Percentiles rank a stretch among this genome's conserved stretches.
Conservation (phyloP, 2,888 invertebrate species). For the Drosophila yooni region DNA sequence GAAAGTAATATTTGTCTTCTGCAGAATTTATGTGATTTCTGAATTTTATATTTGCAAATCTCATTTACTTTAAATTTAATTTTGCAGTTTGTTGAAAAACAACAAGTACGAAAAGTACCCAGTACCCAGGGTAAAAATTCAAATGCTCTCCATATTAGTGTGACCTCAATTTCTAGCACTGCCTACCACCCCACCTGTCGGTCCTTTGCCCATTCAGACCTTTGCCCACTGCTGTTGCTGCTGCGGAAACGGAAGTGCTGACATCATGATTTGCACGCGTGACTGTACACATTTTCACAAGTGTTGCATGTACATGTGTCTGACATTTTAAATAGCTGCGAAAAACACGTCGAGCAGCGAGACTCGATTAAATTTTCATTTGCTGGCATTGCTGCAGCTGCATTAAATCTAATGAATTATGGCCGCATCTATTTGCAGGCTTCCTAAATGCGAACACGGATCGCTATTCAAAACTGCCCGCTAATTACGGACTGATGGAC, state of each 20-base stretch:
- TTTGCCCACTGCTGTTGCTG: slow-evolving; percentile 25
- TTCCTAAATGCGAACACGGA: slow-evolving; percentile 95
- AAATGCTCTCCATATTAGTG: slow-evolving; percentile 62
- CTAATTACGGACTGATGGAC: slow-evolving; percentile 99
- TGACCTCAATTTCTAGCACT: slow-evolving; percentile 60
- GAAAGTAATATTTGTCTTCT: not conserved
- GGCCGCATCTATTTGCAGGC: slow-evolving; percentile 86
- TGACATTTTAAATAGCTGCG: slow-evolving; percentile 63
- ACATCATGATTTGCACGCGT: slow-evolving; percentile 78
- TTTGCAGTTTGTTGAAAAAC: not conserved
- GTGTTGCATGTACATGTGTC: slow-evolving; percentile 56
- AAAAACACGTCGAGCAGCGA: slow-evolving; percentile 22
- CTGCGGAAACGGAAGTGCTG: slow-evolving; percentile 76
- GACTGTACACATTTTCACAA: slow-evolving; percentile 68
- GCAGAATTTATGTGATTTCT: not conserved
- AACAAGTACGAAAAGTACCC: slow-evolving; percentile 1
- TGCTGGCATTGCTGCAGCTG: slow-evolving; percentile 30
- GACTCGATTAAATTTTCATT: slow-evolving; percentile 64
- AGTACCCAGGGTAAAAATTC: slow-evolving; percentile 28
- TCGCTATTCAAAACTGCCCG: slow-evolving; percentile 93
- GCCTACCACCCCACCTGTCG: not conserved
- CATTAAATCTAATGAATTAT: slow-evolving; percentile 38
- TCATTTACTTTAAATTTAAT: not conserved
- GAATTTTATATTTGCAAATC: not conserved
- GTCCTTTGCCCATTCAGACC: not conserved